Conservation (phyloP, 2,113 vertebrate species). For the Lipophrys pholis region DNA sequence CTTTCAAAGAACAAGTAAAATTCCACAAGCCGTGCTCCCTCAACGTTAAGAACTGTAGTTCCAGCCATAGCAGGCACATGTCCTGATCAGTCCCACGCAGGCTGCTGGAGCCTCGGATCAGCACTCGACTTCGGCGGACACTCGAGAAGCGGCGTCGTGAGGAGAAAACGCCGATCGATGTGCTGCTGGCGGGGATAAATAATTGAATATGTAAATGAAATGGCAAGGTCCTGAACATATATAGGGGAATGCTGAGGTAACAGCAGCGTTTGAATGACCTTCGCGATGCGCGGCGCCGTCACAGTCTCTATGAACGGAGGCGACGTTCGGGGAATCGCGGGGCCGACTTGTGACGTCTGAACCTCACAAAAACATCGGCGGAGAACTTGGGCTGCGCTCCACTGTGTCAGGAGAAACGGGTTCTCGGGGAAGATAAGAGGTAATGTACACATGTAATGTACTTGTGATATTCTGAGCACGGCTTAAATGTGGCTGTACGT, state of each 20-base stretch:
- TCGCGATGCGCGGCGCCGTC: conserved; percentile 18
- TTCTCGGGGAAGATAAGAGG: conserved; percentile 37
- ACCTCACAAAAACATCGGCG: conserved; percentile 16
- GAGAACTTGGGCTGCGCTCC: conserved; percentile 4
- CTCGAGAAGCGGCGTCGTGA: no score
- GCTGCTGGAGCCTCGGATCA: no score
- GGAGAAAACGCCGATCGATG: no score
- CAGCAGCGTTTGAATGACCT: conserved; percentile 23
- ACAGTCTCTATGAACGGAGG: conserved; percentile 22
- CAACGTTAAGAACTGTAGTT: no score
- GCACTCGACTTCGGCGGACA: no score
- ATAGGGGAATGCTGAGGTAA: not conserved
- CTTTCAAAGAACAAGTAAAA: no score
- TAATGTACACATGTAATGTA: conserved; percentile 5
- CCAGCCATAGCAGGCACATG: no score
- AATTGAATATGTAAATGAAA: conserved; percentile 14
- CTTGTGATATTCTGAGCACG: conserved; percentile 15
- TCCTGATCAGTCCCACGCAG: no score
- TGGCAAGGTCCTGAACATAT: not conserved
- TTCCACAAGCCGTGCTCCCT: no score
- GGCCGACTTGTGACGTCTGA: conserved; percentile 37
- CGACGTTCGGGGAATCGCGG: conserved; percentile 29
- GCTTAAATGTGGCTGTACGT: conserved; percentile 28
- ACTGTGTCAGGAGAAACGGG: conserved; percentile 29
- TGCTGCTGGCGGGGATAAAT: not conserved